phyloP scores from a whole-genome alignment of 2,888 invertebrate species.

The Fabriciana adippe region DNA sequence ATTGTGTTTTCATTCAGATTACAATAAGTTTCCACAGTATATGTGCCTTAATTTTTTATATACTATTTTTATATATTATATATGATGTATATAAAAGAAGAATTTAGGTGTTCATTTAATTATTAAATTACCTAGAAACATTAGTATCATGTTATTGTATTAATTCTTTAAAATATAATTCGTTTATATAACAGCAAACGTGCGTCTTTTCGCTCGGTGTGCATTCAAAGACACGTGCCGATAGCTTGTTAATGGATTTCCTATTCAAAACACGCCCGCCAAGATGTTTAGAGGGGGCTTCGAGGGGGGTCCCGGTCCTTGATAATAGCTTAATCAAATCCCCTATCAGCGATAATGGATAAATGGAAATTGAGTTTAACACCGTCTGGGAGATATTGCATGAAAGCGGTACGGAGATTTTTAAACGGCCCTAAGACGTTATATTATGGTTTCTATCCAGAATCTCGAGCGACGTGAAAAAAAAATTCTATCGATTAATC shows the following conservation, averaged over 20 bases:
- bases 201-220: neutral
- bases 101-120: too few species aligned
- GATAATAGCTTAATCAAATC: slow-evolving; percentile 51
- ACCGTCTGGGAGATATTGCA: slow-evolving; percentile 15
- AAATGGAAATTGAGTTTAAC: slow-evolving; percentile 34
- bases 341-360: slow-evolving; percentile 40
- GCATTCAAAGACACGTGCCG: slow-evolving; percentile 22
- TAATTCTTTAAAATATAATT: too few species aligned
- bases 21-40: too few species aligned
- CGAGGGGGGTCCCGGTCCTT: slow-evolving; percentile 28
- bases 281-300: slow-evolving; percentile 27
- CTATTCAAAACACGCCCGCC: slow-evolving; percentile 47
- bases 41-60: too few species aligned
- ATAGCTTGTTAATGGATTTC: slow-evolving; percentile 41
- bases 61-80: too few species aligned
- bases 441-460: slow-evolving; percentile 4
- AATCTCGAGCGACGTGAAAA: neutral
- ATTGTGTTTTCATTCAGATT: too few species aligned
- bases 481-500: neutral
- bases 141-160: too few species aligned
- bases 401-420: slow-evolving; percentile 8
- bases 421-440: slow-evolving; percentile 3
- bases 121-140: too few species aligned
- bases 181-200: too few species aligned
- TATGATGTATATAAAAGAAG: too few species aligned